Evolutionary conservation across 2,113 vertebrate species (phyloP).

Genomic region (Xiphophorus couchianus): DNA sequence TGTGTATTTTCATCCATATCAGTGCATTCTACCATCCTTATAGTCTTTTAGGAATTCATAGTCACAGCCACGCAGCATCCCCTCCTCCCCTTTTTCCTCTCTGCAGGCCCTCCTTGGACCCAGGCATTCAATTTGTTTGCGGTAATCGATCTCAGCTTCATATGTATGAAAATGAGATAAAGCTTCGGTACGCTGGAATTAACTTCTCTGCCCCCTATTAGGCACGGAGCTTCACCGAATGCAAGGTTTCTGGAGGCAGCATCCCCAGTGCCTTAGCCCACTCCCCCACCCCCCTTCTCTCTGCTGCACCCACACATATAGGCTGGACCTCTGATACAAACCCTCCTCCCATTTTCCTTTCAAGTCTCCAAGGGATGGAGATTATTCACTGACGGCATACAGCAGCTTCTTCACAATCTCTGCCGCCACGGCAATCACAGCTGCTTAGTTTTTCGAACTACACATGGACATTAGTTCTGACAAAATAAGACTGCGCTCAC

Average conservation of each 20-base stretch:
- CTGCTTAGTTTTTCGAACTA: slow-evolving; percentile 36
- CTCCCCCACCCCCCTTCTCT: neutral
- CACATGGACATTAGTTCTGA: slow-evolving; percentile 21
- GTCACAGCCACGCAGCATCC: slow-evolving; percentile 41
- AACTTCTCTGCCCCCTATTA: slow-evolving; percentile 78
- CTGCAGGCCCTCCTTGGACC: slow-evolving; percentile 56
- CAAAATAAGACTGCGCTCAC: slow-evolving; percentile 24
- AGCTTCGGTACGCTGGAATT: slow-evolving; percentile 69
- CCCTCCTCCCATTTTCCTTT: slow-evolving; percentile 13
- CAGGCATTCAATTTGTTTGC: slow-evolving; percentile 77
- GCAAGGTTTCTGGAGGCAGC: slow-evolving; percentile 44
- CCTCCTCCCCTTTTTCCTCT: slow-evolving; percentile 50
- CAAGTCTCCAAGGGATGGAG: slow-evolving; percentile 52
- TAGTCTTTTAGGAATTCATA: slow-evolving; percentile 70
- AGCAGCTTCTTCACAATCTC: slow-evolving; percentile 60
- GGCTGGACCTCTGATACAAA: slow-evolving; percentile 43
- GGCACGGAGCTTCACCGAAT: slow-evolving; percentile 57
- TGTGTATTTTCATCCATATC: slow-evolving; percentile 71
- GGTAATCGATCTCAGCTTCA: slow-evolving; percentile 77
- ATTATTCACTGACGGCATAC: slow-evolving; percentile 66
- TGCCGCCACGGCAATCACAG: slow-evolving; percentile 53
- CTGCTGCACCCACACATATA: slow-evolving; percentile 3
- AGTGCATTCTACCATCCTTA: slow-evolving; percentile 63
- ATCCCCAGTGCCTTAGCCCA: slow-evolving; percentile 32
- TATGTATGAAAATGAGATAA: slow-evolving; percentile 80